phyloP scores from a whole-genome alignment of 2,113 vertebrate species.

The Arizona elegans region DNA sequence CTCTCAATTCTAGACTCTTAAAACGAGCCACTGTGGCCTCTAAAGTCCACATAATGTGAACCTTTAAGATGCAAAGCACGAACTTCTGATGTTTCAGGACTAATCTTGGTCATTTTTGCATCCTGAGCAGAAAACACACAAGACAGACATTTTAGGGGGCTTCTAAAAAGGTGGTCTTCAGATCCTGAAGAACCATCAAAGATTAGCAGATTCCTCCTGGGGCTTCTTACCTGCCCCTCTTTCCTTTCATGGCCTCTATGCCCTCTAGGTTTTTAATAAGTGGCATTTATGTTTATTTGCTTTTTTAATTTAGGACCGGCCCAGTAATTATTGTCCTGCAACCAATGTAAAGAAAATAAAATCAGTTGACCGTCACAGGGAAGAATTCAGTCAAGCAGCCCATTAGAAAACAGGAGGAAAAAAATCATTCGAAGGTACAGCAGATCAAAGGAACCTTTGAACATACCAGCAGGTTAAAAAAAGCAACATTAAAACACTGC shows the following conservation, averaged over 20 bases:
- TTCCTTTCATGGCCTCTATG: background rate
- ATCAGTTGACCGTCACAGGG: background rate
- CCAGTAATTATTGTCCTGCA: background rate
- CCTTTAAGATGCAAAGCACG: background rate
- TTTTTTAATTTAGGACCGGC: background rate
- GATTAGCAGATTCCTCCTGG: background rate
- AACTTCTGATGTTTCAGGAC: background rate
- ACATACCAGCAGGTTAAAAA: background rate
- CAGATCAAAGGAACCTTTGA: background rate
- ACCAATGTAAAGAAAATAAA: background rate
- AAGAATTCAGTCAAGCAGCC: background rate
- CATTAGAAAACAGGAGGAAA: background rate
- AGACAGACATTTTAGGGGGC: background rate
- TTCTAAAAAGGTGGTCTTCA: background rate
- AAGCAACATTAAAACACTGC: background rate
- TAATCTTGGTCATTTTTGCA: background rate
- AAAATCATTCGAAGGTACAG: background rate
- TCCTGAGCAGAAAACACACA: background rate
- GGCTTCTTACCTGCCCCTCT: too few relatives aligned
- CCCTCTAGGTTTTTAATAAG: background rate
- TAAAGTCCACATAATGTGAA: background rate
- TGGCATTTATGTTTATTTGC: background rate
- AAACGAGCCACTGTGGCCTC: background rate
- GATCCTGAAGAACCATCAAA: background rate
- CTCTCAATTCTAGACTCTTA: background rate